These are phyloP conservation scores for Oligia latruncula DNA, from an alignment of 2,888 invertebrate species.

Conservation along the genomic window DNA sequence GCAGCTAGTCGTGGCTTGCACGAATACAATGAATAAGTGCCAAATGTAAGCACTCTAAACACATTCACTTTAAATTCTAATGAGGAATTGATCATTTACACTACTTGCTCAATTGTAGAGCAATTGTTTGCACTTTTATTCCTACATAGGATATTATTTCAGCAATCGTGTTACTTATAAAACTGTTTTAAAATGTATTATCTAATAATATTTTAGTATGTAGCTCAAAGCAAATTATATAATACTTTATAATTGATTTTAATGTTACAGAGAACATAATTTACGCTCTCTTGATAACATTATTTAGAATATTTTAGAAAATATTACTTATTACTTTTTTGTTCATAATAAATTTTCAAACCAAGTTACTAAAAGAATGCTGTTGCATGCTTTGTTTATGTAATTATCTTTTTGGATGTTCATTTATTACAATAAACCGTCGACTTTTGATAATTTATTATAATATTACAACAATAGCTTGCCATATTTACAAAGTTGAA, in stretches of 20 bases:
- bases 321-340: slow-evolving; percentile 26
- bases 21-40: slow-evolving; percentile 78
- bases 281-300: slow-evolving; percentile 47
- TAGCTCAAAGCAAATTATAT: slow-evolving; percentile 65
- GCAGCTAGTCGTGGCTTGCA: slow-evolving; percentile 81
- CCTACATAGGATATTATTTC: slow-evolving; percentile 66
- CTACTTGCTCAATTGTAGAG: slow-evolving; percentile 69
- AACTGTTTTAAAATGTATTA: slow-evolving; percentile 54
- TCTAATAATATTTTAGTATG: slow-evolving; percentile 42
- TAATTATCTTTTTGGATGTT: slow-evolving; percentile 25
- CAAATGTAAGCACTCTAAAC: slow-evolving; percentile 83
- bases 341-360: slow-evolving; percentile 36
- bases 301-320: slow-evolving; percentile 47
- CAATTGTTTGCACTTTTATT: slow-evolving; percentile 64
- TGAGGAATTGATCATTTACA: slow-evolving; percentile 74
- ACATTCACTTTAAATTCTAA: slow-evolving; percentile 60
- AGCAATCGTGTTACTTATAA: slow-evolving; percentile 53
- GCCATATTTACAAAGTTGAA: slow-evolving; percentile 48
- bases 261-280: slow-evolving; percentile 46
- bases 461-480: slow-evolving; percentile 44
- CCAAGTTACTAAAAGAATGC: slow-evolving; percentile 32
- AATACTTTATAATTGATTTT: slow-evolving; percentile 54
- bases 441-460: slow-evolving; percentile 34
- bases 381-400: slow-evolving; percentile 52
- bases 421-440: slow-evolving; percentile 5